Conservation (phyloP, 30 jellyfish, hydroid and myxozoan genomes). For the Hydra vulgaris region DNA sequence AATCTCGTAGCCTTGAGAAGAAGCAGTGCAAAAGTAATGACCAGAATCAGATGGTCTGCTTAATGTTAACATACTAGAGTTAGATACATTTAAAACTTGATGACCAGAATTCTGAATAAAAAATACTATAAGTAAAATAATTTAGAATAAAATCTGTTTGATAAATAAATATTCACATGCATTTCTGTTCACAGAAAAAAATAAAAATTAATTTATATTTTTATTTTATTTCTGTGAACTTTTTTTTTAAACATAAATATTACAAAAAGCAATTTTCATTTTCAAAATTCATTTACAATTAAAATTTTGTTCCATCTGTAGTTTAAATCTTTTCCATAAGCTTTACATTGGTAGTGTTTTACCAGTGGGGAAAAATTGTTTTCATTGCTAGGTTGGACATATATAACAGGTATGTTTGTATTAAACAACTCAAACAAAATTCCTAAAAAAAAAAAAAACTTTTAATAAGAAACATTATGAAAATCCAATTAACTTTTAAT, state of each 20-base stretch:
- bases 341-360: conserved; percentile 29
- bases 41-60: conserved; percentile 89
- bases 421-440: conserved; percentile 8
- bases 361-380: conserved; percentile 24
- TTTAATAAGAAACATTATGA: neutral
- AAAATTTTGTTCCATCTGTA: conserved; percentile 49
- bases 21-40: conserved; percentile 65
- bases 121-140: neutral
- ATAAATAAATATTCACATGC: too few species aligned
- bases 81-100: neutral
- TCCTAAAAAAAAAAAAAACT: conserved; percentile 3
- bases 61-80: neutral
- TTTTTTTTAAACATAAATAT: too few species aligned
- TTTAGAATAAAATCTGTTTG: neutral
- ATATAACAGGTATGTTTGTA: conserved; percentile 39
- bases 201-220: too few species aligned
- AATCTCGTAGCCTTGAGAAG: conserved; percentile 30
- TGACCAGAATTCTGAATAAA: conserved; percentile 1
- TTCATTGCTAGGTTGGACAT: conserved; percentile 47
- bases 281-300: conserved; percentile 41
- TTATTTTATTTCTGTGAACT: too few species aligned
- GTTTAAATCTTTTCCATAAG: conserved; percentile 19
- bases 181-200: too few species aligned
- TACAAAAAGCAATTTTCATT: too few species aligned
- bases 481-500: neutral